phyloP scores from a whole-genome alignment of 2,888 invertebrate species.

The Epinotia nisella region DNA sequence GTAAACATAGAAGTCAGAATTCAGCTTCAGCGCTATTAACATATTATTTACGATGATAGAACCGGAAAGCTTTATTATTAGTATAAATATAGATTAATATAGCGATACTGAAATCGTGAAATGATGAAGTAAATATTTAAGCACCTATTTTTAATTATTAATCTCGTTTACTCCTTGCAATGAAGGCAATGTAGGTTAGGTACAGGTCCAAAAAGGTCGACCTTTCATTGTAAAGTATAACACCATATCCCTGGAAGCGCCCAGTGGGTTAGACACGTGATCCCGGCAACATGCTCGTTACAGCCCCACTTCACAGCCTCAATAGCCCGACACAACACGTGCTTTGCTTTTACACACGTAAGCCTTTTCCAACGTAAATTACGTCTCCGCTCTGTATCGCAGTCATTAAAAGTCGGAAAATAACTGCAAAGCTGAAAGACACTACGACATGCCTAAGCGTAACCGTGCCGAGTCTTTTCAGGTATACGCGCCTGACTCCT shows the following conservation, averaged over 20 bases:
- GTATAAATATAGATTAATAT: no score
- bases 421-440: constrained; percentile 1
- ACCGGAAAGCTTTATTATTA: no score
- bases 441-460: neutral
- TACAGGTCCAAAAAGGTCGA: neutral
- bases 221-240: neutral
- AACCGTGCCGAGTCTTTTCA: neutral
- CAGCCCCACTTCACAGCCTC: constrained; percentile 37
- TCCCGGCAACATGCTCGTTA: constrained; percentile 38
- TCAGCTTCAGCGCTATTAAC: no score
- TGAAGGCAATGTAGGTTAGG: neutral
- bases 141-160: neutral
- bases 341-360: constrained; percentile 26
- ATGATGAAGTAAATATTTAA: constrained; percentile 18
- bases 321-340: constrained; percentile 36
- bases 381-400: constrained; percentile 28
- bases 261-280: constrained; percentile 28
- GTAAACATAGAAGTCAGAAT: no score
- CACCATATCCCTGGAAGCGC: neutral
- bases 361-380: constrained; percentile 34
- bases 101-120: neutral
- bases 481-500: neutral
- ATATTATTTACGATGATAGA: no score
- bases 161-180: constrained; percentile 13
- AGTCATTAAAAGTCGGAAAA: constrained; percentile 34